Evolutionary conservation across 2,888 invertebrate species (phyloP).

Genomic region (Trichogramma dendrolimi): DNA sequence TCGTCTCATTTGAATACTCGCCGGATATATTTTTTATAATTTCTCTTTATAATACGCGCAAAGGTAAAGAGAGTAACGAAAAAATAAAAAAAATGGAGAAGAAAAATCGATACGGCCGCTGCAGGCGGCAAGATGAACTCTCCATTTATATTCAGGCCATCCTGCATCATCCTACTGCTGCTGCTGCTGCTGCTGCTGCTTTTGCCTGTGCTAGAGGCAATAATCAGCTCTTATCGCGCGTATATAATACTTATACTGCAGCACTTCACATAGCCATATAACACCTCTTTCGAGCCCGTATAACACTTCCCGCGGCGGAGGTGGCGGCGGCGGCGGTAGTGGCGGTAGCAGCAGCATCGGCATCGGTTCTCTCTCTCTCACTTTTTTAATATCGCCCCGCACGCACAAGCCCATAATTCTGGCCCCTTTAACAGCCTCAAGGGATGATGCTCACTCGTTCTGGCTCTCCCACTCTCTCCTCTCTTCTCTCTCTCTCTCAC

Average conservation of each 20-base stretch:
- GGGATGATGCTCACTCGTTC: constrained; percentile 1
- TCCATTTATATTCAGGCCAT: not conserved
- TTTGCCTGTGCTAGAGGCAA: not conserved
- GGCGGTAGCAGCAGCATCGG: too few species aligned
- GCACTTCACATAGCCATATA: not conserved
- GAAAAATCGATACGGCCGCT: not conserved
- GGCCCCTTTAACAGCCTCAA: constrained; percentile 19
- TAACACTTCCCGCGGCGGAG: too few species aligned
- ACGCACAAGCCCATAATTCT: constrained; percentile 14
- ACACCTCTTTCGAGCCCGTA: too few species aligned
- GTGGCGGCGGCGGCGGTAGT: too few species aligned
- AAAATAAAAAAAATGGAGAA: constrained; percentile 10
- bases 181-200: not conserved
- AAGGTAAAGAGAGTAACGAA: not conserved
- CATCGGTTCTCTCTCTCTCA: not conserved
- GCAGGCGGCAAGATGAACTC: too few species aligned
- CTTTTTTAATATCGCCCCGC: constrained; percentile 13
- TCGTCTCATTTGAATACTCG: too few species aligned
- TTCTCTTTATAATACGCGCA: not conserved
- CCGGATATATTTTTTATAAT: too few species aligned
- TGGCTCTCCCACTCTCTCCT: too few species aligned
- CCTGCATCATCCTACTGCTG: not conserved
- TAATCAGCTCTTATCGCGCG: constrained; percentile 2
- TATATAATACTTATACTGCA: not conserved
- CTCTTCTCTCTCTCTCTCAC: too few species aligned